Evolutionary conservation across 2,797 vertebrate genomes (phyloP).

Genomic region (Tenualosa ilisha): DNA sequence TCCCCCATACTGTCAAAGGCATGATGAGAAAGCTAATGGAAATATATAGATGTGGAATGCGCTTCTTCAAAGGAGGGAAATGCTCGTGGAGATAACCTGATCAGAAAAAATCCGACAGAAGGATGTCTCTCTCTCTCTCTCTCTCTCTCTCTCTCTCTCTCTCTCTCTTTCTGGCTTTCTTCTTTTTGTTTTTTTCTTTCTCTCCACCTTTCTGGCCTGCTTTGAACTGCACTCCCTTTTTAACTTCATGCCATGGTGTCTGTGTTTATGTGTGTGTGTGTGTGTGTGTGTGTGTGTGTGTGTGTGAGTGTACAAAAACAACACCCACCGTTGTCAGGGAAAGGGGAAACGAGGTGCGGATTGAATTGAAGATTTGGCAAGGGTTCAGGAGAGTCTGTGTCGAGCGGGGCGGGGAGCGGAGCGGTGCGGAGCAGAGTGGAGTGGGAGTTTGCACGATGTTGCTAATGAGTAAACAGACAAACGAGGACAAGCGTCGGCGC

Average conservation of each 20-base stretch:
- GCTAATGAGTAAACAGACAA: constrained; percentile 1
- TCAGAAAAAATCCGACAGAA: constrained; percentile 20
- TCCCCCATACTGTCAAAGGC: neutral
- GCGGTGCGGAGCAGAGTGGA: too few species aligned
- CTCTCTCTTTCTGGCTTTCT: neutral
- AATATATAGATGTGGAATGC: constrained; percentile 37
- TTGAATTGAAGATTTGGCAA: neutral
- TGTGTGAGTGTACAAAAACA: constrained; percentile 6
- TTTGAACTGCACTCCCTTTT: too few species aligned
- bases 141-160: neutral
- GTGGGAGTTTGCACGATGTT: neutral
- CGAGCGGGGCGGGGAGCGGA: neutral
- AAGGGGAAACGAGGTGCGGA: neutral
- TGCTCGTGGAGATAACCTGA: constrained; percentile 31
- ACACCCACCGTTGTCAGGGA: neutral
- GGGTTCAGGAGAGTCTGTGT: neutral
- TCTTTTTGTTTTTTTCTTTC: neutral
- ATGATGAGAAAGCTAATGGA: constrained; percentile 46
- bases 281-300: neutral
- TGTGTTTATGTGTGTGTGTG: neutral
- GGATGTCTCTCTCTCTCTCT: constrained; percentile 29
- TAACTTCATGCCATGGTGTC: too few species aligned
- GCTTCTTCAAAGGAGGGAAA: constrained; percentile 37
- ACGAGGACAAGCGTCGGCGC: neutral
- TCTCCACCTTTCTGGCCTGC: neutral